Conservation (phyloP, 2,797 vertebrate species). For the Amblyopsis hoosieri region DNA sequence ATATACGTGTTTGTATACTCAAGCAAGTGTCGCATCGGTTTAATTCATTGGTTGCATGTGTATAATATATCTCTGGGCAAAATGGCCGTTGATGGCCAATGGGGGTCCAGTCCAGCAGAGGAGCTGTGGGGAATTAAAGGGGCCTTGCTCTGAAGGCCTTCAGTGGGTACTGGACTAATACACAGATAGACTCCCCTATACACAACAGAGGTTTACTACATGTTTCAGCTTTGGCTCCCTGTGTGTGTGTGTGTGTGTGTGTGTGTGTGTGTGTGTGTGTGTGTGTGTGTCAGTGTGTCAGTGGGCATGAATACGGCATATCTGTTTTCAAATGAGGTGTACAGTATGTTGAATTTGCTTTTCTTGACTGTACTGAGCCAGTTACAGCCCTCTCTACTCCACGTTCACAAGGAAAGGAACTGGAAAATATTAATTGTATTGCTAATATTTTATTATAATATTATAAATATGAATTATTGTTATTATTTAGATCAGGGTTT, state of each 20-base stretch:
- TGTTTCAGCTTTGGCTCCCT: conserved; percentile 37
- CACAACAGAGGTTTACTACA: conserved; percentile 28
- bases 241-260: conserved; percentile 21
- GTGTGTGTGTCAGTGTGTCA: conserved; percentile 10
- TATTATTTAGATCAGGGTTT: conserved; percentile 58
- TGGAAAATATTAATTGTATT: conserved; percentile 56
- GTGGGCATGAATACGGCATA: conserved; percentile 10
- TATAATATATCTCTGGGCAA: conserved; percentile 53
- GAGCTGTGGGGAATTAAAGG: neutral
- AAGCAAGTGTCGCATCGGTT: conserved; percentile 63
- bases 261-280: conserved; percentile 12
- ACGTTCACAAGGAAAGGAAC: conserved; percentile 67
- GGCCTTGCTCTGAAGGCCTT: conserved; percentile 19
- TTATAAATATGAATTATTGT: conserved; percentile 54
- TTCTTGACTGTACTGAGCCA: conserved; percentile 74
- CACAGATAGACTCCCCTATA: conserved; percentile 25
- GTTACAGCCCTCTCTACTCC: conserved; percentile 59
- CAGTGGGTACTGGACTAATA: conserved; percentile 47
- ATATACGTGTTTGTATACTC: conserved; percentile 73
- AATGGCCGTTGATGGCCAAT: conserved; percentile 17
- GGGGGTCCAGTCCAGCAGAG: conserved; percentile 28
- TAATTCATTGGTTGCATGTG: conserved; percentile 66
- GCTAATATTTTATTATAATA: conserved; percentile 47
- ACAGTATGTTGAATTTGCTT: conserved; percentile 27
- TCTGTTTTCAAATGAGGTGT: conserved; percentile 19